Base-by-base conservation (phyloP, 2,888 invertebrate genomes). In the Actias luna region DNA sequence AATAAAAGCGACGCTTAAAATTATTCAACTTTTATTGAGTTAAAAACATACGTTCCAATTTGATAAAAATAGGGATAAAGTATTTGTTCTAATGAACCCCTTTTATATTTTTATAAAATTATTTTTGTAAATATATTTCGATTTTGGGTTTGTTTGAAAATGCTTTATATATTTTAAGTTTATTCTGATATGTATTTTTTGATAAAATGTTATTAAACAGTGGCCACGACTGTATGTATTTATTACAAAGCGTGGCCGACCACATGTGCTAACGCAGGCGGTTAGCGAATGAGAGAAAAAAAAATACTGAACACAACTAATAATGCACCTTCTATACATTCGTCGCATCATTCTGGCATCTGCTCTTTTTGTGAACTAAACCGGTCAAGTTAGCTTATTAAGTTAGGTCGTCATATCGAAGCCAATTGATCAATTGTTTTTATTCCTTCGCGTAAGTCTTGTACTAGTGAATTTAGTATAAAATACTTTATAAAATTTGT, bases 341-440 rank as follows among this genome's bases (percentile, higher is more conserved):
- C n/a, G n/a, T n/a, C n/a, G n/a, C n/a, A 76, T 76, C 74, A 73
- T 73, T 72, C 80, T 73, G 80, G 74, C 89, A 89, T 88, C 88
- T 91, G 89, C 87, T 88, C 88, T 89, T 91, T 89, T 90, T 89
- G 85, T 87, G 83, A 80, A 84, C 75, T 82, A 75, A 80, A 81
- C 79, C 82, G 76, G 77, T 79, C 82, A 84, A 83, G 79, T 80
- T 73, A 68, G 76, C 82, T 89, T 89, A 91, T 92, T 90, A 89
- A 84, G 80, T 83, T 85, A 74, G 76, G 85, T 22, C 85, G 85
- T 83, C 84, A 81, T 78, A 79, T 79, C 81, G 78, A 59, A 66
- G 78, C 73, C 76, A 69, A 83, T 77, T 89, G 89, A 90, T 90
- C 88, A 87, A 87, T 88, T 86, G 78, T 83, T 85, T 82, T n/a